Evolutionary conservation across 2,888 invertebrate genomes (phyloP).

Genomic region (Sinelater perroti): DNA sequence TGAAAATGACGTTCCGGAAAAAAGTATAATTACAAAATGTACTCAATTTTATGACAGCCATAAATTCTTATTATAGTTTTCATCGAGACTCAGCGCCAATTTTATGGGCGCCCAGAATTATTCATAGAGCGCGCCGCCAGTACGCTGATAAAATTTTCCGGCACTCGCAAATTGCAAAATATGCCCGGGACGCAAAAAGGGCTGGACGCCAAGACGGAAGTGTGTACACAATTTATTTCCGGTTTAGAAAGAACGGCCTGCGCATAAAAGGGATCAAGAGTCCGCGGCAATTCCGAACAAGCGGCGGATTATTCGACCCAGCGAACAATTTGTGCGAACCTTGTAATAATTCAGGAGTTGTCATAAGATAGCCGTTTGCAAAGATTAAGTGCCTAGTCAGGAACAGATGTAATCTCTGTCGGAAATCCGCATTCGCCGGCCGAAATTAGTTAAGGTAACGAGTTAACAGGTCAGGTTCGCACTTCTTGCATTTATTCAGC

Average conservation of each 20-base stretch:
- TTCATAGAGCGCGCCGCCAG: too few relatives aligned
- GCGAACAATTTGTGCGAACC: slow-evolving; percentile 38
- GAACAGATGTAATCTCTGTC: slow-evolving; percentile 43
- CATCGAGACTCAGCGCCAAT: slow-evolving; percentile 11
- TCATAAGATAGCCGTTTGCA: slow-evolving; percentile 40
- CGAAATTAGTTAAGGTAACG: slow-evolving; percentile 43
- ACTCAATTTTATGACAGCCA: slow-evolving; percentile 30
- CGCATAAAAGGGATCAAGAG: slow-evolving; percentile 28
- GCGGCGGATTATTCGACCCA: slow-evolving; percentile 37
- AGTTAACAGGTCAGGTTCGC: slow-evolving; percentile 45
- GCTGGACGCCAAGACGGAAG: not conserved
- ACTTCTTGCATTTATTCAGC: slow-evolving; percentile 48
- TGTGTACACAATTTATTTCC: slow-evolving; percentile 29
- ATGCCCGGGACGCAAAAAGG: not conserved
- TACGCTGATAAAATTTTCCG: too few relatives aligned
- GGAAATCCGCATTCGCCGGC: slow-evolving; percentile 46
- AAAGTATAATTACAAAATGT: slow-evolving; percentile 37
- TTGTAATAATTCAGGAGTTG: slow-evolving; percentile 40
- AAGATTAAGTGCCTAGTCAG: slow-evolving; percentile 42
- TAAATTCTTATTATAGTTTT: slow-evolving; percentile 33
- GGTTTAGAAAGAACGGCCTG: slow-evolving; percentile 25
- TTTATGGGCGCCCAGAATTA: not conserved
- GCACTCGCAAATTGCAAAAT: too few relatives aligned
- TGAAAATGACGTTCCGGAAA: slow-evolving; percentile 44
- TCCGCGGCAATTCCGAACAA: slow-evolving; percentile 37